These are phyloP conservation scores for Lucinisca nassula DNA, from an alignment of 2,888 invertebrate genomes.

Conservation along the genomic window DNA sequence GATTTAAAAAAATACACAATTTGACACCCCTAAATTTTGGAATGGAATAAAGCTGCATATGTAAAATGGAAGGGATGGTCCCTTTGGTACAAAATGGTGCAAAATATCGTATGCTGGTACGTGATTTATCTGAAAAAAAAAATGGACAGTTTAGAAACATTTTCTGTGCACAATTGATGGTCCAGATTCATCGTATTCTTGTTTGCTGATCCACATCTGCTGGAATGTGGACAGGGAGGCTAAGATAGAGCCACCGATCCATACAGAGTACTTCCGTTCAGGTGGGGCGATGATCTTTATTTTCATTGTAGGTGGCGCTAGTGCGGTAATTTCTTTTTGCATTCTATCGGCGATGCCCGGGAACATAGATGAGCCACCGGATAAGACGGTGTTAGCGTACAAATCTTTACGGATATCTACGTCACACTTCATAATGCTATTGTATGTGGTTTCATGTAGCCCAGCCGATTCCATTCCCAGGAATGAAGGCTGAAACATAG, in stretches of 20 bases:
- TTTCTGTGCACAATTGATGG: background rate
- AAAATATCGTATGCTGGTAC: too few species aligned
- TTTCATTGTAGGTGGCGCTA: slow-evolving; percentile 69
- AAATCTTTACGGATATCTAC: background rate
- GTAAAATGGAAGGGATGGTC: too few species aligned
- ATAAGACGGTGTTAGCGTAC: background rate
- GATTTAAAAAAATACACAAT: too few species aligned
- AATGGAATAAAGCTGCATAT: too few species aligned
- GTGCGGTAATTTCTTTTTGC: background rate
- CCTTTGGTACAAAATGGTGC: too few species aligned
- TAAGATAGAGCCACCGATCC: slow-evolving; percentile 6
- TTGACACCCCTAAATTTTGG: too few species aligned
- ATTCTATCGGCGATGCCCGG: background rate
- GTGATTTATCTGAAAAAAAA: too few species aligned
- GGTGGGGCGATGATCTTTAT: background rate
- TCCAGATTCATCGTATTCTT: slow-evolving; percentile 8
- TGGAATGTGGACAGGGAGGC: background rate
- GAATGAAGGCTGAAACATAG: slow-evolving; percentile 82
- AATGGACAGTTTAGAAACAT: slow-evolving; percentile 62
- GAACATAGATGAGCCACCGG: background rate
- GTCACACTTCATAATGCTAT: slow-evolving; percentile 1
- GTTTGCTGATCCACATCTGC: slow-evolving; percentile 5
- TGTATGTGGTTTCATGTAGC: background rate
- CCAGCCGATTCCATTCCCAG: background rate
- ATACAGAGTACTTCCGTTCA: background rate